Percentiles rank a stretch among this genome's conserved stretches.
Conservation (phyloP, 2,888 invertebrate genomes). For the Cerastis leucographa region DNA sequence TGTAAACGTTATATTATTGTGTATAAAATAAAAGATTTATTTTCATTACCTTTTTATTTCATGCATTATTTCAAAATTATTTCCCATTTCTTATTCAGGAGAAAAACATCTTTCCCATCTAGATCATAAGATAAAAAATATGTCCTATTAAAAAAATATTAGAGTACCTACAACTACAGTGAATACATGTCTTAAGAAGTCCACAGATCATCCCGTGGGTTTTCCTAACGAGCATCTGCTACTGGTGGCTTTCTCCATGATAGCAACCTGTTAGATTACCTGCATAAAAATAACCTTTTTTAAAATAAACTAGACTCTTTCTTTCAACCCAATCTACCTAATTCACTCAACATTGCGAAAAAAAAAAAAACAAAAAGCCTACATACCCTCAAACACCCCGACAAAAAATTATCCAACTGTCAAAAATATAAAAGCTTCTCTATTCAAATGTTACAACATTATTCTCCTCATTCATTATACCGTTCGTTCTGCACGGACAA, state of each 20-base stretch:
- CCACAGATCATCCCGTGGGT: not conserved
- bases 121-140: not conserved
- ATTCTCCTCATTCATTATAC: slow-evolving; percentile 65
- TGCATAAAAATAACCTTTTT: not conserved
- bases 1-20: too few species aligned
- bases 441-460: slow-evolving; percentile 66
- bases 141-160: not conserved
- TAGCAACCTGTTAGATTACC: not conserved
- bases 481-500: slow-evolving; percentile 69
- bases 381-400: not conserved
- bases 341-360: slow-evolving; percentile 7
- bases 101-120: not conserved
- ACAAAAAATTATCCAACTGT: slow-evolving; percentile 37
- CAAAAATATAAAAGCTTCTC: slow-evolving; percentile 55
- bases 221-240: not conserved
- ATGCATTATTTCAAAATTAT: not conserved
- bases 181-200: not conserved
- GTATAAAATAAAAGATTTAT: too few species aligned
- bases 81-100: not conserved
- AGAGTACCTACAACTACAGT: not conserved
- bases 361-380: slow-evolving; percentile 10
- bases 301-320: not conserved
- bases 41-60: not conserved
- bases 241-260: not conserved
- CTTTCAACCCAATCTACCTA: not conserved